Conservation (phyloP, 2,113 vertebrate species). For the Zootoca vivipara region DNA sequence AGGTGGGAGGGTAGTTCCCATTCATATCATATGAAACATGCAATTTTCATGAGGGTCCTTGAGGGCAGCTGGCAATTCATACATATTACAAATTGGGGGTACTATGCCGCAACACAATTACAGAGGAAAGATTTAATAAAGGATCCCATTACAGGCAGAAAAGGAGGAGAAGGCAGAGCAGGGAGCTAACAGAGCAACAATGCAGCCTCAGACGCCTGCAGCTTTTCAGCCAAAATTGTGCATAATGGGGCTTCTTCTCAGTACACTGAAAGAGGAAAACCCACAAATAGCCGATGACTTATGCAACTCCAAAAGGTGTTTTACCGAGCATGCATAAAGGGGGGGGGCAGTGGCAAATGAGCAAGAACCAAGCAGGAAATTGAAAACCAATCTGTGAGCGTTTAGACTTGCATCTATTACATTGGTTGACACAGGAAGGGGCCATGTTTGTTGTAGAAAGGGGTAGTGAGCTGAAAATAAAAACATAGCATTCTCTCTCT, state of each 20-base stretch:
- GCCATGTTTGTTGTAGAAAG: background rate
- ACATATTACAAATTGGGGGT: constrained; percentile 58
- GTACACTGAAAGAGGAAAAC: constrained; percentile 25
- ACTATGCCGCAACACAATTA: constrained; percentile 57
- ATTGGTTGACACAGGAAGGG: background rate
- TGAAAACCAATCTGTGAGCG: background rate
- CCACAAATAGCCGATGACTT: background rate
- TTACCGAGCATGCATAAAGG: constrained; percentile 34
- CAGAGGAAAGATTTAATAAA: constrained; percentile 57
- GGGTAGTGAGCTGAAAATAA: constrained; percentile 19
- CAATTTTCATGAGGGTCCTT: constrained; percentile 68
- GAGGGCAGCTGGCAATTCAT: constrained; percentile 52
- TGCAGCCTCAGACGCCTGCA: background rate
- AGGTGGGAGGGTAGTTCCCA: constrained; percentile 36
- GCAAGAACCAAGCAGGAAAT: constrained; percentile 24
- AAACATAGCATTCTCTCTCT: no score
- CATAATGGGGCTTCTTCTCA: background rate
- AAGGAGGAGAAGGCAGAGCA: constrained; percentile 1
- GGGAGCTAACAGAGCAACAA: background rate
- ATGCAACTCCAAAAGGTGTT: background rate
- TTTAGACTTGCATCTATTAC: background rate
- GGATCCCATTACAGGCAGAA: constrained; percentile 22
- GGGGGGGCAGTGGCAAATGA: background rate
- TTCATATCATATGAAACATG: constrained; percentile 67
- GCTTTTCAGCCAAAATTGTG: background rate